A percentile compares a stretch with the other conserved stretches of the same genome.
Evolutionary conservation across 30 jellyfish, hydroid and myxozoan species (phyloP).

Genomic region (Sanderia malayensis): DNA sequence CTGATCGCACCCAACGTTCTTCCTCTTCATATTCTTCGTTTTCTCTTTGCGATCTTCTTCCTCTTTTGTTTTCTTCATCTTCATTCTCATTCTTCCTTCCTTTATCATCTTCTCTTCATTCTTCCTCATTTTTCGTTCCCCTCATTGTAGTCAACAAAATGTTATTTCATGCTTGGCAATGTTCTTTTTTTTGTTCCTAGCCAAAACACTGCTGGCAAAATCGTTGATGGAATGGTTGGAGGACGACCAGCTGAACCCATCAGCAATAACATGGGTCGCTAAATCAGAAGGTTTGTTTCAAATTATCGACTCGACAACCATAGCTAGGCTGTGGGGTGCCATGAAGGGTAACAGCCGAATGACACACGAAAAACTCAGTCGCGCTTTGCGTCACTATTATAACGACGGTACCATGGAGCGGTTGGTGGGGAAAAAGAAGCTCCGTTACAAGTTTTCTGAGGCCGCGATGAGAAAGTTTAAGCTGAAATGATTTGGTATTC

Average conservation of each 20-base stretch:
- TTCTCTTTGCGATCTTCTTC: too few species aligned
- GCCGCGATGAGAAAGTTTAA: conserved; percentile 42
- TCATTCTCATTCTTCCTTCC: too few species aligned
- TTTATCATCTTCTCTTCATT: too few species aligned
- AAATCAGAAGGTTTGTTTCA: conserved; percentile 66
- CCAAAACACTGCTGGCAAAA: conserved; percentile 49
- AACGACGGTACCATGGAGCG: conserved; percentile 57
- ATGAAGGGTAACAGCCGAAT: conserved; percentile 63
- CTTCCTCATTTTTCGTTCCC: too few species aligned
- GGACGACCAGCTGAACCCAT: conserved; percentile 29
- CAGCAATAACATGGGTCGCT: conserved; percentile 57
- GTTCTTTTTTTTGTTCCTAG: conserved; percentile 9
- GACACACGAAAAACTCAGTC: conserved; percentile 83
- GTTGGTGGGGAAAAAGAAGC: conserved; percentile 48
- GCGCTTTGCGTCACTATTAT: conserved; percentile 85
- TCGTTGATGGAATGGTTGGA: conserved; percentile 44
- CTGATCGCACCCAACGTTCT: too few species aligned
- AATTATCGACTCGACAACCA: conserved; percentile 63
- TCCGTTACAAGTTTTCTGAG: conserved; percentile 53
- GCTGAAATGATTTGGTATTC: too few species aligned
- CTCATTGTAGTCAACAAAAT: too few species aligned
- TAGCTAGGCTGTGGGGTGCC: conserved; percentile 71
- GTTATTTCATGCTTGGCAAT: too few species aligned
- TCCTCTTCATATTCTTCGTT: too few species aligned
- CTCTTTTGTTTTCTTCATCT: too few species aligned